Conservation (phyloP, 2,797 vertebrate genomes). For the Etheostoma nigrum region DNA sequence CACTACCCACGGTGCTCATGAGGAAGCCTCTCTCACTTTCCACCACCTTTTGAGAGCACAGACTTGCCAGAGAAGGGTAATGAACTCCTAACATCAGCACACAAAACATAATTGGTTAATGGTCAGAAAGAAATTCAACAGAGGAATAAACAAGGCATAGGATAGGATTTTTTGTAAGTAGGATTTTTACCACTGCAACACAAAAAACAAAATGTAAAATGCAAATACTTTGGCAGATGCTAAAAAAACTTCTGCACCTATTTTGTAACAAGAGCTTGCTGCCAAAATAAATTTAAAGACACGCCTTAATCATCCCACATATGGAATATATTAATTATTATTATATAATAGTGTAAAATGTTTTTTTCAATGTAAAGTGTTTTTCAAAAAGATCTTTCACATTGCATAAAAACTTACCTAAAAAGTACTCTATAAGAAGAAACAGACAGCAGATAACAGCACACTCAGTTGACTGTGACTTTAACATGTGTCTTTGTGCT, state of each 20-base stretch:
- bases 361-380: background rate
- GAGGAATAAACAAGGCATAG: background rate
- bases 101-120: background rate
- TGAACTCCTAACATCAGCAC: constrained; percentile 87
- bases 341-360: no score
- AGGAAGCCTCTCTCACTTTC: constrained; percentile 93
- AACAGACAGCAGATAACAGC: no score
- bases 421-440: background rate
- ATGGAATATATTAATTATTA: rapidly evolving
- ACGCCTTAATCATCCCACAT: background rate
- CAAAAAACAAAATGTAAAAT: constrained; percentile 13
- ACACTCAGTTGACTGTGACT: background rate
- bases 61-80: constrained; percentile 94
- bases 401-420: no score
- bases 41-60: constrained; percentile 93
- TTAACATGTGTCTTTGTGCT: background rate
- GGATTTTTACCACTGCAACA: background rate
- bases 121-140: background rate
- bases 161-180: no score
- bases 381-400: background rate
- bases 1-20: constrained; percentile 94
- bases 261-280: background rate
- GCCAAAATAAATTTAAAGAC: background rate
- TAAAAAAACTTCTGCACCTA: background rate
- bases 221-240: background rate